Evolutionary conservation across 2,797 vertebrate species (phyloP).

Genomic region (Hoplostethus atlanticus): DNA sequence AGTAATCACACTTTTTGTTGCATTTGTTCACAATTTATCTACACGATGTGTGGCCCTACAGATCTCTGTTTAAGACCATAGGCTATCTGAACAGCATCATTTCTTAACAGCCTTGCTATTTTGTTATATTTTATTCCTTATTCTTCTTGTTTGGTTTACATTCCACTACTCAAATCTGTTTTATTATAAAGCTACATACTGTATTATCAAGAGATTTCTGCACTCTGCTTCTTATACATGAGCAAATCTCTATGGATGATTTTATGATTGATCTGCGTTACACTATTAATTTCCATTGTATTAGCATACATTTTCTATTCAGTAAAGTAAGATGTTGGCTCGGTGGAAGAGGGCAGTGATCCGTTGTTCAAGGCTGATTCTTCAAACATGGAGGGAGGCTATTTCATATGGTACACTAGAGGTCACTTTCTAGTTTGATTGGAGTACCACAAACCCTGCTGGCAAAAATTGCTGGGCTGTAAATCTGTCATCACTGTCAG

Average conservation of each 20-base stretch:
- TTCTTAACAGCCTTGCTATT: neutral
- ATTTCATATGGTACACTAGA: neutral
- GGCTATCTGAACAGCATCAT: neutral
- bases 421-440: slow-evolving; percentile 26
- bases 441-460: slow-evolving; percentile 15
- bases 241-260: too few species aligned
- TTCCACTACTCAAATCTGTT: too few species aligned
- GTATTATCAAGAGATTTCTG: too few species aligned
- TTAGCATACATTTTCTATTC: too few species aligned
- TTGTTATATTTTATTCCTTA: too few species aligned
- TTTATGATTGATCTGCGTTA: too few species aligned
- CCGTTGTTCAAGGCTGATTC: neutral
- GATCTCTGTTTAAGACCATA: neutral
- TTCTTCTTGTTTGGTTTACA: too few species aligned
- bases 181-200: too few species aligned
- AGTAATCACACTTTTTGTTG: slow-evolving; percentile 31
- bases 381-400: neutral
- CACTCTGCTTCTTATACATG: too few species aligned
- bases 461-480: slow-evolving; percentile 17
- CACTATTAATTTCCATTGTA: too few species aligned
- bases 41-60: neutral
- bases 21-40: neutral
- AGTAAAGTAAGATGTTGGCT: neutral
- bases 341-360: neutral
- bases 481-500: slow-evolving; percentile 34